These are phyloP conservation scores for Mixornis gularis DNA, from an alignment of 2,113 vertebrate species.

Conservation along the genomic window DNA sequence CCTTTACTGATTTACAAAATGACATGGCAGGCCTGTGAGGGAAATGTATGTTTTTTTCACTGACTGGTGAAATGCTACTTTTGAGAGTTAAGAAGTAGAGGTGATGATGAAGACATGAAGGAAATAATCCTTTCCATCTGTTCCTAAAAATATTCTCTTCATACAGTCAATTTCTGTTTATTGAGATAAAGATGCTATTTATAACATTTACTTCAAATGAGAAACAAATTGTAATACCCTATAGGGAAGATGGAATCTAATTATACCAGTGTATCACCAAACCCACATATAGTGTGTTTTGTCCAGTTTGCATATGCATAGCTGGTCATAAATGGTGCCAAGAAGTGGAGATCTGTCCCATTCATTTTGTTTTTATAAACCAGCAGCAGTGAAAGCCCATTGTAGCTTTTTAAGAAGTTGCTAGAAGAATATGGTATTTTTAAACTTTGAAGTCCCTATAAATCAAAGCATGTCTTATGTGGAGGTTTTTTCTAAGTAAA, in stretches of 20 bases:
- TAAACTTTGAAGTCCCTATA: neutral
- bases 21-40: neutral
- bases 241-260: neutral
- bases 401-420: neutral
- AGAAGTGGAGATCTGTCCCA: neutral
- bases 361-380: neutral
- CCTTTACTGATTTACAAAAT: neutral
- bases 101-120: neutral
- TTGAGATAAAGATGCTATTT: neutral
- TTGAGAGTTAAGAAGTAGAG: neutral
- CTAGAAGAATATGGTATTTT: neutral
- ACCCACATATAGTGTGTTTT: neutral
- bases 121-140: neutral
- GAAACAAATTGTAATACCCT: neutral
- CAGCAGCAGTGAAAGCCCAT: neutral
- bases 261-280: neutral
- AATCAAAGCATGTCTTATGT: conserved; percentile 11
- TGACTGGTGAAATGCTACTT: neutral
- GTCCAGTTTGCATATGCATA: neutral
- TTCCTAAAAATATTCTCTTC: neutral
- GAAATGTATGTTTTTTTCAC: neutral
- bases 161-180: neutral
- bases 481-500: neutral
- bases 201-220: neutral
- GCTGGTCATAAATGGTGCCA: neutral